Evolutionary conservation across 2,888 invertebrate genomes (phyloP), one percentile per base, ranked within the genome.

Genomic region (Podotricha telesiphe): DNA sequence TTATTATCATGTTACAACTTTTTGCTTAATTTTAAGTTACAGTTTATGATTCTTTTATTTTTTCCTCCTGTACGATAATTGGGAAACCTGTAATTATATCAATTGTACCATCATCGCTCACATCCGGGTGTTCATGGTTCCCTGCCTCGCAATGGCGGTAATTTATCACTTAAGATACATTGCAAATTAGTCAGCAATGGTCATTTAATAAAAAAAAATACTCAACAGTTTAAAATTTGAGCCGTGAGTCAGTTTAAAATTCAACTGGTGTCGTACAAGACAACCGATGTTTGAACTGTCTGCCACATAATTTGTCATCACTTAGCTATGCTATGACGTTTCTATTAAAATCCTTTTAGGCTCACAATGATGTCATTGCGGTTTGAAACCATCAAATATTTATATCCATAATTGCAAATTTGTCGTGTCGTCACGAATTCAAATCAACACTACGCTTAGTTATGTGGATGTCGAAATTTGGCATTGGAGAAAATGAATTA

Each of bases 301-400:
- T 67, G 73, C 73, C 72, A 71, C 59, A 51, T 64, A 74, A 68
- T 77, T 79, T 80, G 84, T 89, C 88, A 88, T 81, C 81, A 77
- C 79, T 82, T 70, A 77, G 80, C 78, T 82, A 87, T 85, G 81
- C 74, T 74, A 78, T 86, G 86, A 89, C 87, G 87, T 81, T 73
- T 76, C 68, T 70, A 69, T 74, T 78, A 77, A 79, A 77, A 76
- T 72, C 74, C 75, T 78, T 75, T 77, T 78, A 77, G 74, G 73
- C 69, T 68, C 64, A 40, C 42, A 75, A 80, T 89, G 89, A 89
- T 84, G 82, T 88, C 88, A 89, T 81, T 82, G 80, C 72, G 82
- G 81, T 80, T 77, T 75, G 75, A 74, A 72, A 75, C 72, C 28
- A 55, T 68, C 55, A 50, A 66, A 69, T 70, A 71, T 74, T 69